Evolutionary conservation across 2,888 invertebrate species (phyloP).

Genomic region (Gisinianus flammeolus): DNA sequence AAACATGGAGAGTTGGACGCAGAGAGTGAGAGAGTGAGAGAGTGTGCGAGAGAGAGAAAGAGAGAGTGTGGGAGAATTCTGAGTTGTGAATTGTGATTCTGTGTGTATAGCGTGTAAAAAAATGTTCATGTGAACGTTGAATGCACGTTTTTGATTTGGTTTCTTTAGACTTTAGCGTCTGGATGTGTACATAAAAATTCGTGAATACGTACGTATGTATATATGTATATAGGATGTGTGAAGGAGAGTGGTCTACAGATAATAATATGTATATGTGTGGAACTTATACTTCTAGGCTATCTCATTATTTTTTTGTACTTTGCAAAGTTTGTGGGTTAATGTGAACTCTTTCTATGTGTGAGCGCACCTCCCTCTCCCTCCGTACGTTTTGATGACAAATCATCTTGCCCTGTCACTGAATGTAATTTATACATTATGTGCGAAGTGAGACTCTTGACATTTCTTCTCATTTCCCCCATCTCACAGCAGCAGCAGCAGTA

Average conservation of each 20-base stretch:
- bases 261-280: neutral
- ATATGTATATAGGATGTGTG: no score
- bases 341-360: no score
- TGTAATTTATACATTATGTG: slow-evolving; percentile 11
- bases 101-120: no score
- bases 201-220: no score
- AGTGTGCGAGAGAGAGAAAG: neutral
- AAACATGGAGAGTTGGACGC: neutral
- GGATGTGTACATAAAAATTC: no score
- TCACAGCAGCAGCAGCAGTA: no score
- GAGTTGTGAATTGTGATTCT: no score
- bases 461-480: neutral
- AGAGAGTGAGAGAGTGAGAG: neutral
- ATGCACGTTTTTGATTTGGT: no score
- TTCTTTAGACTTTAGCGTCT: no score
- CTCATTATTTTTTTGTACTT: neutral
- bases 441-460: neutral
- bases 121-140: no score
- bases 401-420: neutral
- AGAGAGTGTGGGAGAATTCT: no score
- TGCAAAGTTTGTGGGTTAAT: neutral
- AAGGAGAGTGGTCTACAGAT: no score
- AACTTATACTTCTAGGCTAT: neutral
- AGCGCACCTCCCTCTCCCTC: neutral
- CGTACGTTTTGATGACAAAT: slow-evolving; percentile 12